Percentiles rank a stretch among this genome's conserved stretches.
Evolutionary conservation across 64 coral and sea anemone species (phyloP).

Genomic region (Stichodactyla helianthus): DNA sequence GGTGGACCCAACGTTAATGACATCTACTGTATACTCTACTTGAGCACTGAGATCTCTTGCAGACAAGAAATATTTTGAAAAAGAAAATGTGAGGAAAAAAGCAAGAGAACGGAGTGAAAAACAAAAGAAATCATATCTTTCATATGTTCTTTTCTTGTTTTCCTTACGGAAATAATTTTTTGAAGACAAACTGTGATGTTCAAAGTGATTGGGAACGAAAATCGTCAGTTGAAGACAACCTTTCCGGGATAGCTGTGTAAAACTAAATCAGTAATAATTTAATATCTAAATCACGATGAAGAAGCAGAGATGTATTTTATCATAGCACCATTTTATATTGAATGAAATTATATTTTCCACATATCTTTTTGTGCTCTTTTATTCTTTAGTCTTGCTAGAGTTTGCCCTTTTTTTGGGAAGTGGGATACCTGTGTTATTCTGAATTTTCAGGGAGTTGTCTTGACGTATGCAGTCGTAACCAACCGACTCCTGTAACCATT

Average conservation of each 20-base stretch:
- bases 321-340: background rate
- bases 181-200: too few species aligned
- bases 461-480: background rate
- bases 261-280: background rate
- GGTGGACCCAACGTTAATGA: too few species aligned
- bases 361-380: background rate
- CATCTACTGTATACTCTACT: too few species aligned
- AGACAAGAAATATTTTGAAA: too few species aligned
- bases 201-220: background rate
- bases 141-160: too few species aligned
- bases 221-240: background rate
- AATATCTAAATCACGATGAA: background rate
- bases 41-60: too few species aligned
- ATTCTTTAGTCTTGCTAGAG: background rate
- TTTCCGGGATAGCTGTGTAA: background rate
- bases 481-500: background rate
- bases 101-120: too few species aligned
- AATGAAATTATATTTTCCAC: background rate
- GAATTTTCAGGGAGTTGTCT: too few species aligned
- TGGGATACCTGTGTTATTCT: background rate
- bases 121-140: too few species aligned
- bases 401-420: background rate
- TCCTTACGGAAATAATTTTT: too few species aligned
- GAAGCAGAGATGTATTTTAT: background rate
- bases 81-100: too few species aligned